Conservation (phyloP, 2,113 vertebrate species). For the Kryptolebias marmoratus region DNA sequence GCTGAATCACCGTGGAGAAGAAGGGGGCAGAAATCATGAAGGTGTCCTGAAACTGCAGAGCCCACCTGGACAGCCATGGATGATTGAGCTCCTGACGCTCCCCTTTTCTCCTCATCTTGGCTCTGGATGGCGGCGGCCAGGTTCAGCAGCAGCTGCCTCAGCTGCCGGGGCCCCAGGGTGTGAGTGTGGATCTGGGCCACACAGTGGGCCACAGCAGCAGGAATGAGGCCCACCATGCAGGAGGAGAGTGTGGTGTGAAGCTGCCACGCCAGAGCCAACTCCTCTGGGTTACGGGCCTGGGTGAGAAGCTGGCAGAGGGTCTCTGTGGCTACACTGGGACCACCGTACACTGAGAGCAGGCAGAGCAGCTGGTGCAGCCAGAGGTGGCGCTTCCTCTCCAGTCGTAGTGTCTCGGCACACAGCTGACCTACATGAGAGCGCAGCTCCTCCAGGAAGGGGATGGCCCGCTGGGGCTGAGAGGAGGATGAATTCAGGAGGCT, state of each 20-base stretch:
- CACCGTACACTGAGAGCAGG: conserved; percentile 87
- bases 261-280: conserved; percentile 88
- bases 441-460: conserved; percentile 91
- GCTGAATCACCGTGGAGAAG: conserved; percentile 84
- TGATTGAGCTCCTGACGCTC: conserved; percentile 61
- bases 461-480: conserved; percentile 73
- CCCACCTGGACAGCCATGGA: conserved; percentile 84
- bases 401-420: conserved; percentile 86
- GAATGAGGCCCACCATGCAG: conserved; percentile 85
- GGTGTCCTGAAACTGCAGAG: conserved; percentile 80
- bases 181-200: conserved; percentile 89
- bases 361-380: conserved; percentile 93
- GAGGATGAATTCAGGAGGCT: conserved; percentile 55
- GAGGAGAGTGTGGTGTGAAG: conserved; percentile 87
- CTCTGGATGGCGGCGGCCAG: conserved; percentile 84
- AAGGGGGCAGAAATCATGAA: conserved; percentile 87
- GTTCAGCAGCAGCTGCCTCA: conserved; percentile 85
- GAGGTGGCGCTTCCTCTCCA: conserved; percentile 90
- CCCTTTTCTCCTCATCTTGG: conserved; percentile 78
- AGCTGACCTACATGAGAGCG: conserved; percentile 85
- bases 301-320: conserved; percentile 89
- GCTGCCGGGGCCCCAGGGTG: conserved; percentile 79
- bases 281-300: conserved; percentile 85
- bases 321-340: conserved; percentile 87
- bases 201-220: conserved; percentile 82